A percentile compares a stretch with the other conserved stretches of the same genome.
phyloP scores from a whole-genome alignment of 2,113 vertebrate genomes.

The Entomyzon cyanotis region DNA sequence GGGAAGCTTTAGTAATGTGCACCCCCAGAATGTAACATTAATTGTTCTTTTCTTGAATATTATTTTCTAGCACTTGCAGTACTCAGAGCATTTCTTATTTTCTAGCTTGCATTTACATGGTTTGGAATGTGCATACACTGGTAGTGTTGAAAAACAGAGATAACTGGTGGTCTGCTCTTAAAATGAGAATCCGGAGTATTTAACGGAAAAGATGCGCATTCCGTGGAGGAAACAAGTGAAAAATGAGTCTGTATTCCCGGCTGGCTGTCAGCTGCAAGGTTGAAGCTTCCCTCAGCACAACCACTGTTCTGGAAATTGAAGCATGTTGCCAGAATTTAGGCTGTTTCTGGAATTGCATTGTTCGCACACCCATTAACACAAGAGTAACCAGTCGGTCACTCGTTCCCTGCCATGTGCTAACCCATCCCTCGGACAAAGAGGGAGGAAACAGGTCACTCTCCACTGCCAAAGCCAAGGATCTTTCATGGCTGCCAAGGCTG shows the following conservation, averaged over 20 bases:
- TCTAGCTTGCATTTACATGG: neutral
- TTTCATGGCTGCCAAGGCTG: neutral
- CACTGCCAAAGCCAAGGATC: neutral
- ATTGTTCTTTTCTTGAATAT: neutral
- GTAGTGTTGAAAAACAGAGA: neutral
- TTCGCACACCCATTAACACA: rapidly evolving
- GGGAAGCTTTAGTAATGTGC: neutral
- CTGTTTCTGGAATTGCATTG: neutral
- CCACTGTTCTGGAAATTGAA: neutral
- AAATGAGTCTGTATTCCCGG: neutral
- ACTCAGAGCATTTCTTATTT: neutral
- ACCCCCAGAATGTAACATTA: neutral
- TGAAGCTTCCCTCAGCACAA: neutral
- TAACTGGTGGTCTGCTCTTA: neutral
- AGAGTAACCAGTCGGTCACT: neutral
- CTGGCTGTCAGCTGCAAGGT: neutral
- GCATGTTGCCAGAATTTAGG: neutral
- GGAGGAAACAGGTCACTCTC: neutral
- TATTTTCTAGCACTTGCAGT: neutral
- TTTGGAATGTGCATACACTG: neutral
- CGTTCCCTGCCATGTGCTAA: neutral
- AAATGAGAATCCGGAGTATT: neutral
- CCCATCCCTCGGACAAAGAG: neutral
- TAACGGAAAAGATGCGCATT: neutral
- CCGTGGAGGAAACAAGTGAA: neutral